phyloP scores from a whole-genome alignment of 2,888 invertebrate species.

The Platycheirus rosarum region DNA sequence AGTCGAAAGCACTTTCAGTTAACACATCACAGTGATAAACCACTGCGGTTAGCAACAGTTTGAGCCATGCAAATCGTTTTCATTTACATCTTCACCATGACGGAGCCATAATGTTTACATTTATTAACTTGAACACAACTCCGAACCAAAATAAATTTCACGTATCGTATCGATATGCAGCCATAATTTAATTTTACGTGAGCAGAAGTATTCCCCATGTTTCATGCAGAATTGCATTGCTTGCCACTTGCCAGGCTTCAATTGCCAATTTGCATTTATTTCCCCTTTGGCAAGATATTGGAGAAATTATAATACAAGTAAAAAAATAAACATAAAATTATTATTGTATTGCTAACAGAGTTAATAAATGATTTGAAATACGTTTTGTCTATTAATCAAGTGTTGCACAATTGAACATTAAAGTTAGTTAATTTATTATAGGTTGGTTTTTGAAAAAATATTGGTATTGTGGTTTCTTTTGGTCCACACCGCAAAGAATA shows the following conservation, averaged over 20 bases:
- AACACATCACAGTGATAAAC: slow-evolving; percentile 42
- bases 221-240: background rate
- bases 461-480: slow-evolving; percentile 17
- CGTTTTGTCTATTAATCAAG: slow-evolving; percentile 46
- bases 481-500: slow-evolving; percentile 20
- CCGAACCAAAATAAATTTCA: slow-evolving; percentile 1
- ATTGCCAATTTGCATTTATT: slow-evolving; percentile 28
- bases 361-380: slow-evolving; percentile 39
- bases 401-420: slow-evolving; percentile 27
- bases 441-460: background rate
- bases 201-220: slow-evolving; percentile 1
- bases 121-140: background rate
- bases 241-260: background rate
- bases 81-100: slow-evolving; percentile 23
- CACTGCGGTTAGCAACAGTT: slow-evolving; percentile 18
- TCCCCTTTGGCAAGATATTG: slow-evolving; percentile 18
- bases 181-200: slow-evolving; percentile 18
- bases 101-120: slow-evolving; percentile 1
- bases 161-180: slow-evolving; percentile 3
- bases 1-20: background rate
- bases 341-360: slow-evolving; percentile 26
- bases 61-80: slow-evolving; percentile 38
- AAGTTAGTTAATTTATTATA: background rate
- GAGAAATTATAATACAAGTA: slow-evolving; percentile 32
- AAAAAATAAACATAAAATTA: slow-evolving; percentile 3